Percentiles rank a stretch among this genome's conserved stretches.
phyloP scores from a whole-genome alignment of 2,113 vertebrate genomes.

The Dipodomys stephensi region DNA sequence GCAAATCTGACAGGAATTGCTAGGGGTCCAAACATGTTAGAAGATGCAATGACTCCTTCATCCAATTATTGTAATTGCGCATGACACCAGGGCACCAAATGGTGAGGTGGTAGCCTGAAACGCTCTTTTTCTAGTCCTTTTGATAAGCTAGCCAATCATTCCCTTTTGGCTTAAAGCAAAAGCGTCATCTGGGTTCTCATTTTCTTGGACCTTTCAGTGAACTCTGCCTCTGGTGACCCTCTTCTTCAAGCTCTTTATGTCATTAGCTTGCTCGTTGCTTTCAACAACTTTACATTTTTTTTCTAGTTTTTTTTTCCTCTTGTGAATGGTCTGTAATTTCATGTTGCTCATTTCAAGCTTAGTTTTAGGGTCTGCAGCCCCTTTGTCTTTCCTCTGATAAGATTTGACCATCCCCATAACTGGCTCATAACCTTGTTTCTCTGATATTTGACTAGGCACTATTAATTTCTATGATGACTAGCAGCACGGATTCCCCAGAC shows the following conservation, averaged over 20 bases:
- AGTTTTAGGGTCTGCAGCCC: not conserved
- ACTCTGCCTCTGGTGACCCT: slow-evolving; percentile 9
- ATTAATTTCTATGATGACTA: not conserved
- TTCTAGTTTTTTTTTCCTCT: not conserved
- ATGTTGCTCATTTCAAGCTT: not conserved
- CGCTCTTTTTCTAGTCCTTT: not conserved
- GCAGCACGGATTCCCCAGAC: not conserved
- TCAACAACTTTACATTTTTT: no score
- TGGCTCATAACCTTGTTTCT: not conserved
- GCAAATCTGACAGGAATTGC: slow-evolving; percentile 49
- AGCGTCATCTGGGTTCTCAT: not conserved
- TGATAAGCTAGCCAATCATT: not conserved
- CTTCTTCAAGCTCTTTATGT: not conserved
- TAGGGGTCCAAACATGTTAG: not conserved
- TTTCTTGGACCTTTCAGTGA: slow-evolving; percentile 53
- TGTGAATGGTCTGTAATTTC: not conserved
- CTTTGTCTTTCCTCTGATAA: not conserved
- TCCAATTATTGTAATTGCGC: slow-evolving; percentile 35
- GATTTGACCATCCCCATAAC: not conserved
- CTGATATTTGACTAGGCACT: not conserved
- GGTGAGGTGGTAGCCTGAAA: slow-evolving; percentile 58
- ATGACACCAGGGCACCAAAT: slow-evolving; percentile 20
- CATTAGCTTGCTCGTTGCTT: no score
- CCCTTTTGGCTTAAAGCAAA: slow-evolving; percentile 55
- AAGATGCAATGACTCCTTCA: slow-evolving; percentile 30